Percentiles rank a stretch among this genome's conserved stretches.
Evolutionary conservation across 2,888 invertebrate species (phyloP).

Genomic region (Bursaphelenchus okinawaensis): DNA sequence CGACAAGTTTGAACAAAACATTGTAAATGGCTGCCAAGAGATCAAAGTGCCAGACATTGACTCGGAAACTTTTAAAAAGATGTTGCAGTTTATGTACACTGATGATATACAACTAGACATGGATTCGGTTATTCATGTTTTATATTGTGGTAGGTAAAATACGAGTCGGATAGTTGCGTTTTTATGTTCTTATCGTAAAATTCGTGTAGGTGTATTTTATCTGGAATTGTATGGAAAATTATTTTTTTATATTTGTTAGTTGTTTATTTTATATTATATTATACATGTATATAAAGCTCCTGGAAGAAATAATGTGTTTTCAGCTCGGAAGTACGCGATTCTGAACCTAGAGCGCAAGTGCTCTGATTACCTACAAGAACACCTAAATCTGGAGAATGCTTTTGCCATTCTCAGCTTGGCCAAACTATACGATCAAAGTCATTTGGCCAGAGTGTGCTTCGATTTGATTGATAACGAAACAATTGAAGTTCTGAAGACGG

Average conservation of each 20-base stretch:
- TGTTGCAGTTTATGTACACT: slow-evolving; percentile 69
- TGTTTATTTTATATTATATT: too few relatives aligned
- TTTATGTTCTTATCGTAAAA: slow-evolving; percentile 8
- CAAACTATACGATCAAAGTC: slow-evolving; percentile 75
- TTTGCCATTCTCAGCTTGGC: slow-evolving; percentile 74
- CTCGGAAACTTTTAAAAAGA: slow-evolving; percentile 73
- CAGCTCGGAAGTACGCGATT: slow-evolving; percentile 78
- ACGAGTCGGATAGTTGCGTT: background rate
- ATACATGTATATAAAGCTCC: too few relatives aligned
- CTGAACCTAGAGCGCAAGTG: slow-evolving; percentile 76
- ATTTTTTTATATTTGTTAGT: too few relatives aligned
- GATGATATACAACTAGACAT: slow-evolving; percentile 78
- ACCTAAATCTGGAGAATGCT: slow-evolving; percentile 76
- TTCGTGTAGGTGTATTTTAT: too few relatives aligned
- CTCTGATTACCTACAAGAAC: slow-evolving; percentile 72
- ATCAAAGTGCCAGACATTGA: slow-evolving; percentile 78
- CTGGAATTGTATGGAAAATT: too few relatives aligned
- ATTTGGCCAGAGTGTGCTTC: slow-evolving; percentile 73
- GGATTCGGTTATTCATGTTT: slow-evolving; percentile 78
- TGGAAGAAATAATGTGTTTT: slow-evolving; percentile 19
- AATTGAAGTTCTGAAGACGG: slow-evolving; percentile 72
- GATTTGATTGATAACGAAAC: slow-evolving; percentile 79
- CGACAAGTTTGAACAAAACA: slow-evolving; percentile 56
- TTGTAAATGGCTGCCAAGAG: slow-evolving; percentile 59
- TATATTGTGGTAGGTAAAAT: slow-evolving; percentile 67